Percentiles rank a stretch among this genome's conserved stretches.
Conservation (phyloP, 2,113 vertebrate genomes). For the Tragelaphus buxtoni region DNA sequence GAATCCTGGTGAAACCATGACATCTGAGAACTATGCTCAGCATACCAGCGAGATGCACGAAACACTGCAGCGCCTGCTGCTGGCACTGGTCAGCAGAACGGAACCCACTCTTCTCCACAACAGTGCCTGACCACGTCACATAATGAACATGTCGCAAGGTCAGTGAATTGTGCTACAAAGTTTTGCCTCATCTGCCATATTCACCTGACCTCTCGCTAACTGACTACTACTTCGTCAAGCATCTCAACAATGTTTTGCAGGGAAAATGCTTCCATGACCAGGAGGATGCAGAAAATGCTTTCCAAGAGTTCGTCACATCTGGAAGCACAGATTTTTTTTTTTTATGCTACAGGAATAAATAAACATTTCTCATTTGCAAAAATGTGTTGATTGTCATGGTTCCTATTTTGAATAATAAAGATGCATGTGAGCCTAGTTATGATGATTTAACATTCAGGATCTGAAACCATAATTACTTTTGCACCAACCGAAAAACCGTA, state of each 20-base stretch:
- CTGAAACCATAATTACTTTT: not conserved
- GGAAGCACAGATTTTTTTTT: not conserved
- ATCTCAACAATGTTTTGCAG: not conserved
- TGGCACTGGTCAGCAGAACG: not conserved
- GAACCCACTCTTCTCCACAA: not conserved
- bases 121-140: not conserved
- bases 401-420: not conserved
- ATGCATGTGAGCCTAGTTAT: not conserved
- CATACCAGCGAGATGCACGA: fast-evolving
- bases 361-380: not conserved
- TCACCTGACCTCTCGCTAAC: not conserved
- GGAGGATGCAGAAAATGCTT: not conserved
- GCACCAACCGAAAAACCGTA: not conserved
- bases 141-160: not conserved
- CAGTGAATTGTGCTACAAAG: not conserved
- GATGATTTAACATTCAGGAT: not conserved
- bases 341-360: not conserved
- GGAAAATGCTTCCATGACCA: not conserved
- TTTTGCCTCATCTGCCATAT: not conserved
- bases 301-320: not conserved
- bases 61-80: not conserved
- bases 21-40: not conserved
- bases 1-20: not conserved
- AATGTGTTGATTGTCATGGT: not conserved
- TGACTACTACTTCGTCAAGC: not conserved